Evolutionary conservation across 1,140 invertebrate genomes (phyloP).

Genomic region (Aphaenogaster ashmeadi): DNA sequence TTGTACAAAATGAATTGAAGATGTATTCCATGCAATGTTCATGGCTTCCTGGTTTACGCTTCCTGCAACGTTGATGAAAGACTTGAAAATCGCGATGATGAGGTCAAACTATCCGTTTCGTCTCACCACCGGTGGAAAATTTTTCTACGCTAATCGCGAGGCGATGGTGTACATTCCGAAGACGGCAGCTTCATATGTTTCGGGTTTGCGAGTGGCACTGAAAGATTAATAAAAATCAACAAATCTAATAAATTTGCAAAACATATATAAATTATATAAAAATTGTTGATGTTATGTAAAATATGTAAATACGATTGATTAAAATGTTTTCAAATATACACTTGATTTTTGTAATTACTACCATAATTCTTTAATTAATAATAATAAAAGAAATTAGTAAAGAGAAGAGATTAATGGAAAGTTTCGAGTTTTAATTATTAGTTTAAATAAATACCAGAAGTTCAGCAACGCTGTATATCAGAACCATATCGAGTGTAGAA

Average conservation of each 20-base stretch:
- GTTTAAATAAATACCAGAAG: not conserved
- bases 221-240: slow-evolving; percentile 8
- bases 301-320: slow-evolving; percentile 17
- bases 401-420: not conserved
- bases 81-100: slow-evolving; percentile 73
- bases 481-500: not conserved
- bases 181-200: slow-evolving; percentile 74
- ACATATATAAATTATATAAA: not conserved
- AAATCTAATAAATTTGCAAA: not conserved
- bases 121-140: slow-evolving; percentile 70
- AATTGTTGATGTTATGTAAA: not conserved
- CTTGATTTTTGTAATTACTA: not conserved
- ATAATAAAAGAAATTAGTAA: not conserved
- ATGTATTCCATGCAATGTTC: slow-evolving; percentile 66
- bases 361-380: not conserved
- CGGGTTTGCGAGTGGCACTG: slow-evolving; percentile 67
- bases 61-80: slow-evolving; percentile 66
- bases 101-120: slow-evolving; percentile 64
- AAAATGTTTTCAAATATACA: slow-evolving; percentile 1
- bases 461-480: not conserved
- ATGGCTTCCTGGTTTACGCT: slow-evolving; percentile 72
- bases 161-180: slow-evolving; percentile 75
- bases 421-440: not conserved
- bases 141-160: slow-evolving; percentile 69
- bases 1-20: slow-evolving; percentile 57